A percentile compares a stretch with the other conserved stretches of the same genome.
phyloP scores from a whole-genome alignment of 2,113 vertebrate genomes.

The Elgaria multicarinata region DNA sequence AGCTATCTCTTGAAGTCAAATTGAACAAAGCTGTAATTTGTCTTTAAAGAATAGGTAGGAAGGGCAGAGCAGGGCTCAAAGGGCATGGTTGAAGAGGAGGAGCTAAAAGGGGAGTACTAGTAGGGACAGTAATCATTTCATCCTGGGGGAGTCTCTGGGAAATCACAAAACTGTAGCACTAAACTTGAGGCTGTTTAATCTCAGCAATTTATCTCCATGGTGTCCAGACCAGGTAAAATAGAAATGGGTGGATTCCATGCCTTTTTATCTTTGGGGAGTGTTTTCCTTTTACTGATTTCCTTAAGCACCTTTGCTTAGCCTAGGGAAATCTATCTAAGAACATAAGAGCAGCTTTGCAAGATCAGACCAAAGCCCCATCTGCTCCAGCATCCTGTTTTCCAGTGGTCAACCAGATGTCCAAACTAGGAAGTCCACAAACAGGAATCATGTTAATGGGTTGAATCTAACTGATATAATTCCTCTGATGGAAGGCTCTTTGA shows the following conservation, averaged over 20 bases:
- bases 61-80: too few relatives aligned
- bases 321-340: background rate
- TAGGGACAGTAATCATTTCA: background rate
- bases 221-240: background rate
- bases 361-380: background rate
- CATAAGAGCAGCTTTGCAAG: too few relatives aligned
- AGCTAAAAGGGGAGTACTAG: background rate
- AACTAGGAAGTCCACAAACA: too few relatives aligned
- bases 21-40: too few relatives aligned
- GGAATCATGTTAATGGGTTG: background rate
- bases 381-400: background rate
- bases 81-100: too few relatives aligned
- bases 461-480: background rate
- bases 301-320: background rate
- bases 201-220: background rate
- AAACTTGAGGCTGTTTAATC: background rate
- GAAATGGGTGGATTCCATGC: background rate
- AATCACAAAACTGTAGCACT: background rate
- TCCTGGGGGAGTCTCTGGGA: background rate
- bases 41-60: too few relatives aligned
- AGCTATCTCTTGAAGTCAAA: too few relatives aligned
- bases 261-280: too few relatives aligned
- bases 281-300: background rate
- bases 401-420: too few relatives aligned
- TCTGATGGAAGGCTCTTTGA: background rate